phyloP scores from a whole-genome alignment of 2,113 vertebrate species.

The Pardalotus punctatus region DNA sequence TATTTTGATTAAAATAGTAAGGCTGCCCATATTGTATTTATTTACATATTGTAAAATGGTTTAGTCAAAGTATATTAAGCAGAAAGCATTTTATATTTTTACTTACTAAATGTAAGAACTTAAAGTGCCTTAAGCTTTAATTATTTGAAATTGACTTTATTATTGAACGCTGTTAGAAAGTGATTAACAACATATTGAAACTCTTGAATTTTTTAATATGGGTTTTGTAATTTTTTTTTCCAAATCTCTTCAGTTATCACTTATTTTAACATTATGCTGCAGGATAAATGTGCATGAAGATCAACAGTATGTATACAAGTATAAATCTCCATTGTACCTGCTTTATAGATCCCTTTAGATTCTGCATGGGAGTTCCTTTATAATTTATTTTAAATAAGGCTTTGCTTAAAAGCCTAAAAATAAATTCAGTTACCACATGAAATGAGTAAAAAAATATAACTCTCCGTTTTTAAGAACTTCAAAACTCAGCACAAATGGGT shows the following conservation, averaged over 20 bases:
- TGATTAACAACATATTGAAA: neutral
- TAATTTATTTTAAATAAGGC: neutral
- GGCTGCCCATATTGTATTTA: neutral
- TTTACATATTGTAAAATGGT: neutral
- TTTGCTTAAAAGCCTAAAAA: constrained; percentile 23
- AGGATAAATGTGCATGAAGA: constrained; percentile 76
- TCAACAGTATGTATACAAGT: constrained; percentile 76
- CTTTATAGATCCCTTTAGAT: constrained; percentile 44
- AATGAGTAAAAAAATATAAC: neutral
- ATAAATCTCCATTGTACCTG: neutral
- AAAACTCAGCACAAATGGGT: constrained; percentile 39
- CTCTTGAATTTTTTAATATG: constrained; percentile 20
- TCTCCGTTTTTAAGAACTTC: constrained; percentile 42
- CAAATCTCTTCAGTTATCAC: constrained; percentile 68
- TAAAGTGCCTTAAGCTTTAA: neutral
- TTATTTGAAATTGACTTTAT: neutral
- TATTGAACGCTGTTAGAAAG: neutral
- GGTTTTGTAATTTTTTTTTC: constrained; percentile 57
- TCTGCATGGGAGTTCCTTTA: constrained; percentile 37
- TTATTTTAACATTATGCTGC: constrained; percentile 79
- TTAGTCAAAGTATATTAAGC: neutral
- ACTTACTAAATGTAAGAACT: neutral
- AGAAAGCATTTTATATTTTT: neutral
- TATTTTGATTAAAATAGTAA: neutral
- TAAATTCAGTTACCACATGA: neutral